Percentiles rank a stretch among this genome's conserved stretches.
Evolutionary conservation across 2,888 invertebrate species (phyloP).

Genomic region (Drosophila mettleri): DNA sequence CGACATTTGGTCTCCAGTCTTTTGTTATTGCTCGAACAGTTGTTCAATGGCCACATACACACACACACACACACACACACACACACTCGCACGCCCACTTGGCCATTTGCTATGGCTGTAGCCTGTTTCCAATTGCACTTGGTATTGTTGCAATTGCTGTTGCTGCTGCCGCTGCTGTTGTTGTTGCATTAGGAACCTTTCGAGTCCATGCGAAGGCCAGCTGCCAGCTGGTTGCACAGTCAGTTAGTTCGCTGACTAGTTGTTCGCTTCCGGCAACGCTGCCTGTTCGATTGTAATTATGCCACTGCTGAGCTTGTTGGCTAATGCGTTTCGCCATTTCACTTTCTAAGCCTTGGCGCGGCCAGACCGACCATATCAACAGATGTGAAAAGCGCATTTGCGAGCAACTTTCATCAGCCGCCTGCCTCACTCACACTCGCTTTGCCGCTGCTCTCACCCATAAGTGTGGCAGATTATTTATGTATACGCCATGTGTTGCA

Average conservation of each 20-base stretch:
- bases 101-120: slow-evolving; percentile 34
- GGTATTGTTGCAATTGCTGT: slow-evolving; percentile 40
- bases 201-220: slow-evolving; percentile 26
- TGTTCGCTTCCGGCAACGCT: slow-evolving; percentile 50
- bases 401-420: slow-evolving; percentile 55
- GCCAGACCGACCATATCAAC: slow-evolving; percentile 31
- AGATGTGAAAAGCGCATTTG: slow-evolving; percentile 64
- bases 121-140: slow-evolving; percentile 51
- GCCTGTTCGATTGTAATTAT: slow-evolving; percentile 70
- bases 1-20: slow-evolving; percentile 4
- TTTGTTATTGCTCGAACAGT: slow-evolving; percentile 33
- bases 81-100: slow-evolving; percentile 18
- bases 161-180: slow-evolving; percentile 31
- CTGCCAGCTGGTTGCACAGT: slow-evolving; percentile 28
- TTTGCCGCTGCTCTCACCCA: background rate
- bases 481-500: slow-evolving; percentile 15
- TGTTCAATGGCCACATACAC: slow-evolving; percentile 15
- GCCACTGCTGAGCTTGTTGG: slow-evolving; percentile 60
- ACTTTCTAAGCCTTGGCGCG: slow-evolving; percentile 13
- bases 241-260: slow-evolving; percentile 55
- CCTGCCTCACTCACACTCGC: slow-evolving; percentile 37
- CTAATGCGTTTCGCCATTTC: slow-evolving; percentile 61
- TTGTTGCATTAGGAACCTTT: slow-evolving; percentile 31
- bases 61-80: slow-evolving; percentile 7
- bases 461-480: slow-evolving; percentile 30